Conservation (phyloP, 2,797 vertebrate species). For the Oreortyx pictus region DNA sequence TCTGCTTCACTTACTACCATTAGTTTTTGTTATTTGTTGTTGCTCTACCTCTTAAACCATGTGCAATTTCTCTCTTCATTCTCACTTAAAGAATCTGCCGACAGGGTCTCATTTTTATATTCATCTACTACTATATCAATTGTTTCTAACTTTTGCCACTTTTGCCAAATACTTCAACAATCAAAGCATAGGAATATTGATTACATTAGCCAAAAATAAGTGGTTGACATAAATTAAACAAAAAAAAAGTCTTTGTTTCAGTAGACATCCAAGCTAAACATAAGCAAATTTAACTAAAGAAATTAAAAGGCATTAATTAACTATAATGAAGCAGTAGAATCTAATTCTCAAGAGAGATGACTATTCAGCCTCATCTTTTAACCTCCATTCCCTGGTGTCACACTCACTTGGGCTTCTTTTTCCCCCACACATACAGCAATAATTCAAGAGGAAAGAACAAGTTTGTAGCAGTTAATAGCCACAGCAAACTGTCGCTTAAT, state of each 20-base stretch:
- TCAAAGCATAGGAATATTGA: not conserved
- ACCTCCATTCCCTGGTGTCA: not conserved
- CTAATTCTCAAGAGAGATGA: not conserved
- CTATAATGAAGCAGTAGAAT: not conserved
- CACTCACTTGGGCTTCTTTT: fast-evolving
- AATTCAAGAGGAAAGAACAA: not conserved
- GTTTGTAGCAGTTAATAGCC: not conserved
- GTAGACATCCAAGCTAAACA: not conserved
- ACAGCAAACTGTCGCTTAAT: not conserved
- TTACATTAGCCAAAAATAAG: not conserved
- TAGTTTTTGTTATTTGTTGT: not conserved
- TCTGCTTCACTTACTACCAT: not conserved
- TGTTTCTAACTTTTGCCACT: not conserved
- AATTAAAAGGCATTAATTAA: no score
- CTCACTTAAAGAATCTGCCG: not conserved
- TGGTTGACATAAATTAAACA: not conserved
- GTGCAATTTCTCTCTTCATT: not conserved
- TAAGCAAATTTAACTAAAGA: no score
- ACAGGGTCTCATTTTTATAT: not conserved
- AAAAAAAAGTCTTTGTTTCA: not conserved
- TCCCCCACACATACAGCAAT: not conserved
- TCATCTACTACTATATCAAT: not conserved
- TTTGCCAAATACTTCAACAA: not conserved
- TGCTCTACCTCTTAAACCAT: not conserved
- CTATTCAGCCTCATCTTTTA: not conserved